These are phyloP conservation scores for Amphiprion clarkii DNA, from an alignment of 2,797 vertebrate species.

Conservation along the genomic window DNA sequence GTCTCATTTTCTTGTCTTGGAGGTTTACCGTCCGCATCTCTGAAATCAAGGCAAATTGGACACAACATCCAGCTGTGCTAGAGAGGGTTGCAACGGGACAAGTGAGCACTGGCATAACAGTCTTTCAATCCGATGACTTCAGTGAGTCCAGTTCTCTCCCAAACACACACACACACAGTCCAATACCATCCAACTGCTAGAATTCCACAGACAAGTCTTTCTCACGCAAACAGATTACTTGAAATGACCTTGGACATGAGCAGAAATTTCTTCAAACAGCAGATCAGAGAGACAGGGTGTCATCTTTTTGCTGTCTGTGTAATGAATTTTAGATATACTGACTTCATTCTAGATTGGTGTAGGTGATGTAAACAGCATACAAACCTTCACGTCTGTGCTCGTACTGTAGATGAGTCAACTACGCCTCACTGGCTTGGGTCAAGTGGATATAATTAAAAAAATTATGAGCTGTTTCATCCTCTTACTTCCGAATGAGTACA, in stretches of 20 bases:
- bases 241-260: slow-evolving; percentile 37
- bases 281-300: slow-evolving; percentile 3
- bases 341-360: slow-evolving; percentile 17
- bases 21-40: slow-evolving; percentile 27
- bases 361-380: slow-evolving; percentile 14
- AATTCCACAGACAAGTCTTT: slow-evolving; percentile 15
- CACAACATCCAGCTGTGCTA: slow-evolving; percentile 7
- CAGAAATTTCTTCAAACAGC: slow-evolving; percentile 21
- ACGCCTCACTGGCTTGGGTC: slow-evolving; percentile 13
- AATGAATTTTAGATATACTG: slow-evolving; percentile 28
- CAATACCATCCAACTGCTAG: slow-evolving; percentile 2
- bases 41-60: slow-evolving; percentile 51
- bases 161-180: slow-evolving; percentile 6
- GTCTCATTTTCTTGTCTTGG: slow-evolving; percentile 30
- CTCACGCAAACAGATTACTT: slow-evolving; percentile 17
- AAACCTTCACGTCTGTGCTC: slow-evolving; percentile 28
- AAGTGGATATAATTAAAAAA: slow-evolving; percentile 36
- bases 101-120: slow-evolving; percentile 2
- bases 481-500: slow-evolving; percentile 31
- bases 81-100: slow-evolving; percentile 11
- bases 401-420: slow-evolving; percentile 24
- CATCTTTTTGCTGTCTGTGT: slow-evolving; percentile 12
- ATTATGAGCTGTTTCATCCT: slow-evolving; percentile 23
- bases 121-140: slow-evolving; percentile 31
- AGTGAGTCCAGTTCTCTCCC: slow-evolving; percentile 6